A percentile compares a stretch with the other conserved stretches of the same genome.
Evolutionary conservation across 2,113 vertebrate species (phyloP).

Genomic region (Coturnix japonica): DNA sequence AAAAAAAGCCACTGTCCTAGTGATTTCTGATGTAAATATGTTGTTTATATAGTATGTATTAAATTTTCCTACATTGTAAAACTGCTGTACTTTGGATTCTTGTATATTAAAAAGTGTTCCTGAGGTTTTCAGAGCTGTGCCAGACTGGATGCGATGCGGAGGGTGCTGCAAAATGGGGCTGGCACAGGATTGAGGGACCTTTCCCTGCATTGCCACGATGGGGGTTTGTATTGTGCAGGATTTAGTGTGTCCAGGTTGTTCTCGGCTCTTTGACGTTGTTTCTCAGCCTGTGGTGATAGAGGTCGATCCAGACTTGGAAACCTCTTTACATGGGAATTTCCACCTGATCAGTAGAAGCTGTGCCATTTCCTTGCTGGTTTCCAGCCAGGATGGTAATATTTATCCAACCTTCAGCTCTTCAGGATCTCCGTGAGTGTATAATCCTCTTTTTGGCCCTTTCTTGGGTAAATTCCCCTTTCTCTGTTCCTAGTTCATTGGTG

Average conservation of each 20-base stretch:
- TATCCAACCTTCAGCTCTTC: neutral
- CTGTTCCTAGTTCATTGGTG: fast-evolving
- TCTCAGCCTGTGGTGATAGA: neutral
- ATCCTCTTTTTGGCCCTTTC: neutral
- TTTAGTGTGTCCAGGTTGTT: neutral
- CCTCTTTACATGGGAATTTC: neutral
- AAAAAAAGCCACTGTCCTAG: constrained; percentile 86
- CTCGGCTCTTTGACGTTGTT: neutral
- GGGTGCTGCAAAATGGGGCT: fast-evolving
- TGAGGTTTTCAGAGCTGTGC: constrained; percentile 72
- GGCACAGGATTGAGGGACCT: neutral
- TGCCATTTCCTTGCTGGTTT: neutral
- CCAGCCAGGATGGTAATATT: neutral
- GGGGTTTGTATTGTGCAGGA: neutral
- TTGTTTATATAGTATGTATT: constrained; percentile 98
- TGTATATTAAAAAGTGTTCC: constrained; percentile 80
- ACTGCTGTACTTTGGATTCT: constrained; percentile 82
- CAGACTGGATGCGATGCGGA: fast-evolving
- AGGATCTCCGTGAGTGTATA: neutral
- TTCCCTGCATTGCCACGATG: neutral
- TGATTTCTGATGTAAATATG: constrained; percentile 97
- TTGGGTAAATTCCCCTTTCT: neutral
- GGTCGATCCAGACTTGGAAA: neutral
- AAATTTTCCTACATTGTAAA: constrained; percentile 98
- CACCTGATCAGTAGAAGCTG: neutral